phyloP scores from a whole-genome alignment of 23 tunicate species.

The Diplosoma virens region DNA sequence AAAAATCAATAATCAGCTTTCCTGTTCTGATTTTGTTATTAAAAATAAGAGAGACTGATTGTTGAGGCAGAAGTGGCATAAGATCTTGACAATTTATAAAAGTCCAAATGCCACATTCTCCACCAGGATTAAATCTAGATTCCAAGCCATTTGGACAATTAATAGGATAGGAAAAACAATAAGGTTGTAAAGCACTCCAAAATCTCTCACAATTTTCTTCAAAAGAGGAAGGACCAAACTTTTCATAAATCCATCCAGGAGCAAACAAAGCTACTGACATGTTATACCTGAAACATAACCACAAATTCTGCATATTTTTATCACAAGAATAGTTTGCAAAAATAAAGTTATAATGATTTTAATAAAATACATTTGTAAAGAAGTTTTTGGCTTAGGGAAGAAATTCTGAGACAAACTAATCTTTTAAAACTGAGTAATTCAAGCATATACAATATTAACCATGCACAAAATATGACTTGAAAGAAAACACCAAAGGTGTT shows the following conservation, averaged over 20 bases:
- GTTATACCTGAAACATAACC: slow-evolving; percentile 44
- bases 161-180: slow-evolving; percentile 4
- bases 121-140: slow-evolving; percentile 38
- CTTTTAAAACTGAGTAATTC: too few species aligned
- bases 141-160: not conserved
- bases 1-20: not conserved
- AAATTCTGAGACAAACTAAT: too few species aligned
- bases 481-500: too few species aligned
- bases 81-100: slow-evolving; percentile 32
- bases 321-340: too few species aligned
- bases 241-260: slow-evolving; percentile 92
- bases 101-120: not conserved
- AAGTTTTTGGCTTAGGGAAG: too few species aligned
- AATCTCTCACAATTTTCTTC: slow-evolving; percentile 38
- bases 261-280: slow-evolving; percentile 80
- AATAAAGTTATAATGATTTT: too few species aligned
- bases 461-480: too few species aligned
- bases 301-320: too few species aligned
- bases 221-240: slow-evolving; percentile 31
- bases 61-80: slow-evolving; percentile 29
- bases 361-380: too few species aligned
- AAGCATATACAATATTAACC: too few species aligned
- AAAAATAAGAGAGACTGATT: not conserved
- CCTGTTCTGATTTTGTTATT: not conserved
- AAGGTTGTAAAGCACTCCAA: slow-evolving; percentile 42